Evolutionary conservation across 2,888 invertebrate genomes (phyloP), one percentile per base, ranked within the genome.

Genomic region (Automeris io): DNA sequence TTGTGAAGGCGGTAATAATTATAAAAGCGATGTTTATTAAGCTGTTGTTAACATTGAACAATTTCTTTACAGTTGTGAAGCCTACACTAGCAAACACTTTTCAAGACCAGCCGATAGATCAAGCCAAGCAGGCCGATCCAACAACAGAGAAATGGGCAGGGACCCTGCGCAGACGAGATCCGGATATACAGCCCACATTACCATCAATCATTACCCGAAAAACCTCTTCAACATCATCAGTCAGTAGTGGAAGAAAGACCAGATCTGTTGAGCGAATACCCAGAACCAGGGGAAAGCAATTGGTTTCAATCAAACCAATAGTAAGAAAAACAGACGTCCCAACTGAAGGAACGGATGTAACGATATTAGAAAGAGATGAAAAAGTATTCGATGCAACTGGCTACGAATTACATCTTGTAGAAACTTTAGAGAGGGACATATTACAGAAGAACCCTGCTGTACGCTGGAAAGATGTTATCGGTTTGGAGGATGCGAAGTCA

Each of bases 351-450:
- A 25, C 49, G 2, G 83, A 78, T 47, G 54, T 75, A 1, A 69
- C 77, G 0, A 63, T 83, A 31, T 51, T 70, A 23, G 86, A 85
- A 42, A 74, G 56, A 41, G 79, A 79, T 57, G 88, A 72, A 52
- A 89, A 51, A 51, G 80, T 90, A 3, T 93, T 92, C 59, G 90
- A 91, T 49, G 88, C 91, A 0, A 78, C 89, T 3, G 94, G 95
- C 3, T 93, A 91, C 62, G 95, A 92, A 57, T 61, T 89, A 2
- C 91, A 94, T 68, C 80, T 96, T 35, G 93, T 95, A 4, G 95
- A 95, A 47, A 93, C 93, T 9, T 71, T 96, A 26, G 95, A 96
- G 70, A 90, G 94, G 60, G 95, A 96, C 63, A 95, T 96, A 45
- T 78, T 96, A 26, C 93, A 94, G 72, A 91, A 90, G 58, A 92